phyloP scores from a whole-genome alignment of 2,797 vertebrate species.

The Oreortyx pictus region DNA sequence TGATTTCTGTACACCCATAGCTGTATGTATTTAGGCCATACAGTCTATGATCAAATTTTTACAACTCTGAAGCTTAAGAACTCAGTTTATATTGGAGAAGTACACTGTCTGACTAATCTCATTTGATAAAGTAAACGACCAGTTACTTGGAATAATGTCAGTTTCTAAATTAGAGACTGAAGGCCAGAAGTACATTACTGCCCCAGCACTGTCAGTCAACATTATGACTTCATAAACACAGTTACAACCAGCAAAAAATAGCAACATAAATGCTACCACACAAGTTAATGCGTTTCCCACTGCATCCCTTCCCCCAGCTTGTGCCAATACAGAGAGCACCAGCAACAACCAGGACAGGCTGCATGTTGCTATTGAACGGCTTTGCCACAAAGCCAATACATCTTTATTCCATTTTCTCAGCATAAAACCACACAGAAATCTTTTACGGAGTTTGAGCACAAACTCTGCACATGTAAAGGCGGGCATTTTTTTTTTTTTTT shows the following conservation, averaged over 20 bases:
- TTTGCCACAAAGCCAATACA: neutral
- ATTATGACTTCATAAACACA: neutral
- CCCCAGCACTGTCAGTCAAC: neutral
- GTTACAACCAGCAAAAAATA: neutral
- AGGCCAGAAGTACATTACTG: neutral
- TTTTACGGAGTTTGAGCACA: neutral
- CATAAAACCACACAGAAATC: neutral
- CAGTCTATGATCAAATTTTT: neutral
- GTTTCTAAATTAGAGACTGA: neutral
- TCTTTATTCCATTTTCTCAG: neutral
- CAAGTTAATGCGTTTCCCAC: neutral
- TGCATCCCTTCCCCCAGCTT: neutral
- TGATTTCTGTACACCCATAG: neutral
- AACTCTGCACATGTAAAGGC: neutral
- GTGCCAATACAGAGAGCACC: neutral
- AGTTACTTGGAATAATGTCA: neutral
- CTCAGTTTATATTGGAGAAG: neutral
- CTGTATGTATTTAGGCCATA: neutral
- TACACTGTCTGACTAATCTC: neutral
- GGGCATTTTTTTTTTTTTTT: neutral
- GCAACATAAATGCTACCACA: neutral
- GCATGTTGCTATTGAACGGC: accelerated
- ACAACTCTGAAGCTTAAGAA: neutral
- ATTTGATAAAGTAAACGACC: neutral
- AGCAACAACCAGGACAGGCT: neutral